Evolutionary conservation across 53 echinoderm and acorn worm genomes (phyloP).

Genomic region (Zoroaster sp.): DNA sequence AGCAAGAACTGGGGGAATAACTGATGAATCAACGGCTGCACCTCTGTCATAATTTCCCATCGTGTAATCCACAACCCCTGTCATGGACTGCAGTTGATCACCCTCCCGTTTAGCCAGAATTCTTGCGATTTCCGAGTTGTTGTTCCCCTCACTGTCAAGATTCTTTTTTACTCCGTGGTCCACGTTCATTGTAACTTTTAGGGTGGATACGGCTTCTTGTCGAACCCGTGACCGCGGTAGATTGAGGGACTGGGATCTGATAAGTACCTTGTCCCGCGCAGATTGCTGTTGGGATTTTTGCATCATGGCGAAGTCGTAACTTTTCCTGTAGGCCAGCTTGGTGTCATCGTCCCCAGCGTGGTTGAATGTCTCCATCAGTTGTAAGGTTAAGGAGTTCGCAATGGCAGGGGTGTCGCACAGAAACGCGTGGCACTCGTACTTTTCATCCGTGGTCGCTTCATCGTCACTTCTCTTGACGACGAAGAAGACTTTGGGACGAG

Average conservation of each 20-base stretch:
- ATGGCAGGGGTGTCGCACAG: constrained; percentile 50
- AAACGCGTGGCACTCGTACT: constrained; percentile 65
- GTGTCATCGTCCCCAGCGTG: constrained; percentile 42
- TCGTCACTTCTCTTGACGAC: constrained; percentile 49
- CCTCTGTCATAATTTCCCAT: not conserved
- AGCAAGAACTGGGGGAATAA: not conserved
- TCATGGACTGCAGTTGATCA: not conserved
- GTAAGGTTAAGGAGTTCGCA: constrained; percentile 53
- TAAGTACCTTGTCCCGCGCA: constrained; percentile 57
- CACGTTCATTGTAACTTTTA: constrained; percentile 77
- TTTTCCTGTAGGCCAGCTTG: constrained; percentile 27
- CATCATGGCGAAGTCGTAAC: constrained; percentile 10
- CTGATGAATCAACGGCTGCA: not conserved
- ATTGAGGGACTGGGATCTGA: constrained; percentile 64
- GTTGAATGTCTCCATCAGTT: constrained; percentile 65
- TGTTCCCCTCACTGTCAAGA: not conserved
- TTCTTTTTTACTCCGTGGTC: constrained; percentile 18
- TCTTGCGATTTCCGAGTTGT: constrained; percentile 40
- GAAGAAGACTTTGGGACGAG: constrained; percentile 56
- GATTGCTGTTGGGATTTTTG: constrained; percentile 21
- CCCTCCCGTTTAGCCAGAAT: constrained; percentile 34
- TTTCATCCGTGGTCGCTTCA: not conserved
- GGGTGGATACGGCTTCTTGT: constrained; percentile 65
- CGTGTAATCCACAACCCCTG: not conserved
- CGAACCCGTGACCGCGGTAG: constrained; percentile 53